Conservation (phyloP, 2,888 invertebrate genomes). For the Parnassius orleans region DNA sequence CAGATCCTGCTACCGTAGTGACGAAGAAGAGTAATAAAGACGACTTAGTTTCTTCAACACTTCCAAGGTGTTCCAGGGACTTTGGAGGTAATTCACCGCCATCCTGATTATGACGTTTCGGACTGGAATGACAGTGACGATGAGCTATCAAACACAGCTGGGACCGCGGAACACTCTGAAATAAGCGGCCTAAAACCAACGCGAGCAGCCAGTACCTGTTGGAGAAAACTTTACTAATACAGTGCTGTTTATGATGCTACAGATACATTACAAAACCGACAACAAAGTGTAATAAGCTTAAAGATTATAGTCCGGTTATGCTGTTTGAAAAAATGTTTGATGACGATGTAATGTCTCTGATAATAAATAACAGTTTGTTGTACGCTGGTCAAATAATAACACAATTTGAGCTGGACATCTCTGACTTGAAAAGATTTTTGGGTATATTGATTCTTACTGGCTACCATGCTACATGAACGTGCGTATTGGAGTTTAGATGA, state of each 20-base stretch:
- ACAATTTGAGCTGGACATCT: slow-evolving; percentile 31
- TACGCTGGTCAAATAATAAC: slow-evolving; percentile 32
- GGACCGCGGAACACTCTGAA: slow-evolving; percentile 29
- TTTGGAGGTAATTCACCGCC: slow-evolving; percentile 32
- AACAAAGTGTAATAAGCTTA: slow-evolving; percentile 32
- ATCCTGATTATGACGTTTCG: slow-evolving; percentile 27
- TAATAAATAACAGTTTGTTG: slow-evolving; percentile 31
- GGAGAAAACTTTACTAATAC: not conserved
- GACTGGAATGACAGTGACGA: slow-evolving; percentile 29
- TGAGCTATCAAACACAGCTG: slow-evolving; percentile 29
- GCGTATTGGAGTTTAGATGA: no score
- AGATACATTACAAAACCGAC: slow-evolving; percentile 29
- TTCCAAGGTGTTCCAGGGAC: slow-evolving; percentile 33
- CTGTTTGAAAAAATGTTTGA: slow-evolving; percentile 32
- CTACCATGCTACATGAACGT: no score
- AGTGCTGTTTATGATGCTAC: not conserved
- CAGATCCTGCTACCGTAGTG: slow-evolving; percentile 32
- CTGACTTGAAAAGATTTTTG: slow-evolving; percentile 27
- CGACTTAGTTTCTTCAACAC: slow-evolving; percentile 29
- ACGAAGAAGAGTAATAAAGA: slow-evolving; percentile 35
- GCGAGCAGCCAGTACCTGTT: slow-evolving; percentile 18
- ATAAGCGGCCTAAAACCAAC: slow-evolving; percentile 31
- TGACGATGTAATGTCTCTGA: no score
- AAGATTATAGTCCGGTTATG: slow-evolving; percentile 31
- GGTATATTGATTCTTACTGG: no score